These are phyloP conservation scores for Cyclophora punctaria DNA, from an alignment of 2,888 invertebrate genomes.

Conservation along the genomic window DNA sequence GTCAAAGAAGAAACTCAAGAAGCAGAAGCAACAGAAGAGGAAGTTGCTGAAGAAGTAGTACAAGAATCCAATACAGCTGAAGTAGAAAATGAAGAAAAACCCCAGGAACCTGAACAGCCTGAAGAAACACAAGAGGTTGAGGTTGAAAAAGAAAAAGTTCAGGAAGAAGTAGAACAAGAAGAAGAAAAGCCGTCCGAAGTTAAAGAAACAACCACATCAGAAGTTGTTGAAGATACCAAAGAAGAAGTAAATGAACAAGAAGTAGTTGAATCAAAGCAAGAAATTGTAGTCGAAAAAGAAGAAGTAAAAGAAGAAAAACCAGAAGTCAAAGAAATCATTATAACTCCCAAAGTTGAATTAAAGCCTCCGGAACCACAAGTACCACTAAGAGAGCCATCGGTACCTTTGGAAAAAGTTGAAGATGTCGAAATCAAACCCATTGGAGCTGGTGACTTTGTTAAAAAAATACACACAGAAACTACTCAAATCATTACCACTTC, in stretches of 20 bases:
- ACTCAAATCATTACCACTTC: slow-evolving; percentile 58
- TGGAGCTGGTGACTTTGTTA: slow-evolving; percentile 48
- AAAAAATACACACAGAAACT: slow-evolving; percentile 52
- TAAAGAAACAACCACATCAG: slow-evolving; percentile 3
- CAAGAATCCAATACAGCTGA: slow-evolving; percentile 9
- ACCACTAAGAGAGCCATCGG: slow-evolving; percentile 56
- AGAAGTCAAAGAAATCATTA: slow-evolving; percentile 21
- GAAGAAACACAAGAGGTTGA: slow-evolving; percentile 28
- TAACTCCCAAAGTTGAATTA: slow-evolving; percentile 11
- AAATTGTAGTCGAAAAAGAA: slow-evolving; percentile 18
- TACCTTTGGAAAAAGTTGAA: slow-evolving; percentile 63
- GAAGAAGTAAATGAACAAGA: slow-evolving; percentile 11
- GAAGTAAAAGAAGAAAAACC: slow-evolving; percentile 18
- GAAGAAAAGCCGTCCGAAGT: slow-evolving; percentile 16
- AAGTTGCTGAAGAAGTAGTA: slow-evolving; percentile 9
- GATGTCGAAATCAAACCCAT: slow-evolving; percentile 68
- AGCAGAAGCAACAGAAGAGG: slow-evolving; percentile 4
- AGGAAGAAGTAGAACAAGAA: slow-evolving; percentile 17
- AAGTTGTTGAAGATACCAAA: slow-evolving; percentile 11
- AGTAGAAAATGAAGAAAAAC: slow-evolving; percentile 9
- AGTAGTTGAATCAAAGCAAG: slow-evolving; percentile 17
- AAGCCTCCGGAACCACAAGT: slow-evolving; percentile 29
- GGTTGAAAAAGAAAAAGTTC: slow-evolving; percentile 17
- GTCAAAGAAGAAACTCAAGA: slow-evolving; percentile 4
- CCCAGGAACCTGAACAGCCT: slow-evolving; percentile 6